A percentile compares a stretch with the other conserved stretches of the same genome.
Conservation (phyloP, 2,113 vertebrate genomes). For the Ptychochromis oligacanthus region DNA sequence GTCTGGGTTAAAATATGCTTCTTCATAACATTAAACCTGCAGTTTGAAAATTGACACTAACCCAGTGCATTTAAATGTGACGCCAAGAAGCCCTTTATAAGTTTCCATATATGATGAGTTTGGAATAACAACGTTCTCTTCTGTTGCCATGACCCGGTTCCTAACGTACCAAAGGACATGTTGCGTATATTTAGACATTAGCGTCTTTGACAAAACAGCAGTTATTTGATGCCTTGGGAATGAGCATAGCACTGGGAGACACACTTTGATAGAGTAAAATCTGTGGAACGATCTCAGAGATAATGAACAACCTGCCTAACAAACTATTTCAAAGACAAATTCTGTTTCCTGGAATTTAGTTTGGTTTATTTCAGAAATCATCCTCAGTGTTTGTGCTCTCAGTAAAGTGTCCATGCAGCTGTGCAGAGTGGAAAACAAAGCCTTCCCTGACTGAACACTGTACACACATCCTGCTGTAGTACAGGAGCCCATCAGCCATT, state of each 20-base stretch:
- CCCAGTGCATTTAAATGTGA: neutral
- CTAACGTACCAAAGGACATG: neutral
- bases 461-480: neutral
- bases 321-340: neutral
- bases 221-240: too few relatives aligned
- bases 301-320: neutral
- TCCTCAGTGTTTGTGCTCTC: neutral
- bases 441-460: neutral
- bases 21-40: constrained; percentile 13
- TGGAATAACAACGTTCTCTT: neutral
- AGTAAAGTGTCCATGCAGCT: neutral
- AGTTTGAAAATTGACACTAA: neutral
- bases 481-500: constrained; percentile 5
- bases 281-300: too few relatives aligned
- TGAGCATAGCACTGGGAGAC: too few relatives aligned
- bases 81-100: neutral
- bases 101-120: neutral
- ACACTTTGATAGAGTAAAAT: neutral
- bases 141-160: neutral
- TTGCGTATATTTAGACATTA: neutral
- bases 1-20: neutral
- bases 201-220: neutral
- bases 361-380: neutral
- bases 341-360: neutral
- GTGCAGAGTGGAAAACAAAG: neutral